Conservation (phyloP, 2,113 vertebrate species). For the Gymnarchus niloticus region DNA sequence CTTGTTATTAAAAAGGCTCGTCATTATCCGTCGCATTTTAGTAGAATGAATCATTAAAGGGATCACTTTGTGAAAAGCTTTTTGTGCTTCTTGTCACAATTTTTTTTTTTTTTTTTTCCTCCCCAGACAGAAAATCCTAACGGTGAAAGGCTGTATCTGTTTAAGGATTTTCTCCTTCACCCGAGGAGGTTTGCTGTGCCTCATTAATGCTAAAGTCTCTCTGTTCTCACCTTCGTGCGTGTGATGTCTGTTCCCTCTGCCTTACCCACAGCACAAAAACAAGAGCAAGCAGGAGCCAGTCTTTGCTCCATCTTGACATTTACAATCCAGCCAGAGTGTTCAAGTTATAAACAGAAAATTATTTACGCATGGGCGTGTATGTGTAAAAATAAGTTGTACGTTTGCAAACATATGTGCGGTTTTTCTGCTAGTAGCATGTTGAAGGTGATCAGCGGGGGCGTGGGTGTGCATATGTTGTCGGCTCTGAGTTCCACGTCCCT, state of each 20-base stretch:
- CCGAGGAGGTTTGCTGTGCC: constrained; percentile 79
- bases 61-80: not conserved
- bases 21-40: not conserved
- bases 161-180: constrained; percentile 97
- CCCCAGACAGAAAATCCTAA: constrained; percentile 89
- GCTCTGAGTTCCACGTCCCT: not conserved
- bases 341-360: not conserved
- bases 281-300: not conserved
- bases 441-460: not conserved
- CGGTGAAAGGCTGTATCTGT: constrained; percentile 87
- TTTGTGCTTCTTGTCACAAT: not conserved
- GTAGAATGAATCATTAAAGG: not conserved
- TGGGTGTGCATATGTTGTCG: too few species aligned
- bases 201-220: constrained; percentile 31
- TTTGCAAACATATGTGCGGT: not conserved
- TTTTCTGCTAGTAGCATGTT: not conserved
- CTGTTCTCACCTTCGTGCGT: not conserved
- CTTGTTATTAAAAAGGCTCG: not conserved
- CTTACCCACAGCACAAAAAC: not conserved
- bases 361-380: not conserved
- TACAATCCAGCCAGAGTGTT: not conserved
- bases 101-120: constrained; percentile 24
- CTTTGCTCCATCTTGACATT: not conserved
- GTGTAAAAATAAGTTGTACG: not conserved
- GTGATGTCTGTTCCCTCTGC: not conserved